phyloP scores from a whole-genome alignment of 2,113 vertebrate species.

The Mola mola region DNA sequence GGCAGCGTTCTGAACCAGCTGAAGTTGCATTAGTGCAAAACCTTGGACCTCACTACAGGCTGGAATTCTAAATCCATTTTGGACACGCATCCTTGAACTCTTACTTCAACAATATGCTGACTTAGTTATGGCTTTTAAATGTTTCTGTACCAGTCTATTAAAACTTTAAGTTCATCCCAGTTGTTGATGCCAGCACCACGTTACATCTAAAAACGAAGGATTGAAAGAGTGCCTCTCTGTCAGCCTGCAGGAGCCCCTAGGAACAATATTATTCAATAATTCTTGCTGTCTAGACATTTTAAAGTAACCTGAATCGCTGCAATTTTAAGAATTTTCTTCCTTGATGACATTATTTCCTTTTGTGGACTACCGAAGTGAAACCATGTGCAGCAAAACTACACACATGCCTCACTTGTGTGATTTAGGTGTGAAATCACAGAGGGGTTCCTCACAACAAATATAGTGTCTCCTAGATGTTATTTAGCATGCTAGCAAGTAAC shows the following conservation, averaged over 20 bases:
- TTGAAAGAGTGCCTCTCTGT: constrained; percentile 6
- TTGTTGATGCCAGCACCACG: constrained; percentile 31
- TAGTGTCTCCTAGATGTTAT: neutral
- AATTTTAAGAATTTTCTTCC: neutral
- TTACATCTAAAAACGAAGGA: constrained; percentile 38
- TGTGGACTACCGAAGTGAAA: constrained; percentile 24
- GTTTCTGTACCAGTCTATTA: constrained; percentile 30
- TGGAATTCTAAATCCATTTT: too few relatives aligned
- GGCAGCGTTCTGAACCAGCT: neutral
- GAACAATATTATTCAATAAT: neutral
- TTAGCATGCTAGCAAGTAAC: too few relatives aligned
- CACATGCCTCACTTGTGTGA: neutral
- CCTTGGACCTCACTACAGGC: too few relatives aligned
- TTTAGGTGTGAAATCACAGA: constrained; percentile 13
- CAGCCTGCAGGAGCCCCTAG: constrained; percentile 13
- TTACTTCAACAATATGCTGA: too few relatives aligned
- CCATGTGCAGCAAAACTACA: neutral
- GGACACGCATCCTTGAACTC: too few relatives aligned
- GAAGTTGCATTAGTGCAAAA: neutral
- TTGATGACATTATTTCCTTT: neutral
- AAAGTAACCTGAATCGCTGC: constrained; percentile 16
- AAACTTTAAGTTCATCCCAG: constrained; percentile 20
- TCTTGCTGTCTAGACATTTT: constrained; percentile 27
- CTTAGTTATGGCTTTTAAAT: constrained; percentile 1
- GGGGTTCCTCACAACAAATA: neutral